Percentiles rank a stretch among this genome's conserved stretches.
These are phyloP conservation scores for Chrysocyon brachyurus DNA, from an alignment of 2,797 vertebrate species.

Conservation along the genomic window DNA sequence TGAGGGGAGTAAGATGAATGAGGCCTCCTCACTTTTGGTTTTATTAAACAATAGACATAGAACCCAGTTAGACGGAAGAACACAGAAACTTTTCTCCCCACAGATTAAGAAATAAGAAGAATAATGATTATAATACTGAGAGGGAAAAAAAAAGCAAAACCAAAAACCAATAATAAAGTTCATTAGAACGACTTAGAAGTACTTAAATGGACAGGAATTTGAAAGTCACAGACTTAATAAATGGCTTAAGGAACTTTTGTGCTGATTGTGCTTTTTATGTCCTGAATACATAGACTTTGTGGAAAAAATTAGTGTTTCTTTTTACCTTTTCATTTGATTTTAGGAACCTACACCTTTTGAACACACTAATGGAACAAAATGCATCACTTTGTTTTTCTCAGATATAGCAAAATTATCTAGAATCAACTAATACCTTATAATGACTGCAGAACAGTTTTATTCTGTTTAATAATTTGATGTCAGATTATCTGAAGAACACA, in stretches of 20 bases:
- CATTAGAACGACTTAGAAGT: neutral
- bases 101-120: slow-evolving; percentile 5
- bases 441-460: neutral
- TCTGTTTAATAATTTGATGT: neutral
- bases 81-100: slow-evolving; percentile 13
- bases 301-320: neutral
- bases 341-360: neutral
- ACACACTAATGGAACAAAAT: neutral
- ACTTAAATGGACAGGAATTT: neutral
- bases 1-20: slow-evolving; percentile 48
- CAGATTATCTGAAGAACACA: neutral
- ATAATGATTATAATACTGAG: slow-evolving; percentile 14
- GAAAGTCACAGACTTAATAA: slow-evolving; percentile 36
- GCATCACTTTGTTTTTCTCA: neutral
- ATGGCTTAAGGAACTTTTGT: neutral
- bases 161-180: neutral
- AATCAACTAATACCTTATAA: neutral
- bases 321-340: slow-evolving; percentile 18
- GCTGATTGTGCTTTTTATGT: neutral
- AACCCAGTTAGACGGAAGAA: neutral
- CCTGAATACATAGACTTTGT: neutral
- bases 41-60: slow-evolving; percentile 71
- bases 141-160: neutral
- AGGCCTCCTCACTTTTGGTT: slow-evolving; percentile 5
- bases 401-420: neutral